phyloP scores from a whole-genome alignment of 2,797 vertebrate genomes.

The Aulostomus chinensis region DNA sequence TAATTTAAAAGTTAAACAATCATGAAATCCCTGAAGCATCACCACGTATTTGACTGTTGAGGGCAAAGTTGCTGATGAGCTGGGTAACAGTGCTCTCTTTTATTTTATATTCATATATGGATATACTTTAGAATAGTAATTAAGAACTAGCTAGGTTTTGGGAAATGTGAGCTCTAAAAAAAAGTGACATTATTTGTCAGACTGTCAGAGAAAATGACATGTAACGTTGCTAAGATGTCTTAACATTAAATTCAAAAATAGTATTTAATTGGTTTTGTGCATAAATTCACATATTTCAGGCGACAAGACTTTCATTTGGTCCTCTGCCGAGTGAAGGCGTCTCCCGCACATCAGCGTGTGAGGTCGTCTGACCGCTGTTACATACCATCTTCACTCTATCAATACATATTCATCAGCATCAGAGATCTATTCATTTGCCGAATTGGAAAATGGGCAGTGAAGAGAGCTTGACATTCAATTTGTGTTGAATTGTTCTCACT shows the following conservation, averaged over 20 bases:
- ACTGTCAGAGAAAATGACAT: not conserved
- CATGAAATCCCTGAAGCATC: conserved; percentile 52
- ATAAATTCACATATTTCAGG: conserved; percentile 1
- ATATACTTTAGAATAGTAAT: conserved; percentile 25
- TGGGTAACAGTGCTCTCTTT: conserved; percentile 8
- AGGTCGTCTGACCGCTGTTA: conserved; percentile 27
- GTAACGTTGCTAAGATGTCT: too few relatives aligned
- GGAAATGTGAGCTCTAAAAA: not conserved
- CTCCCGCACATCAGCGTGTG: conserved; percentile 32
- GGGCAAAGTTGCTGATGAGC: conserved; percentile 63
- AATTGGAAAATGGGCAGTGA: conserved; percentile 65
- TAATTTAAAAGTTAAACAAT: conserved; percentile 66
- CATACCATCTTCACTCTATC: conserved; percentile 55
- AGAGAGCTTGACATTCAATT: conserved; percentile 79
- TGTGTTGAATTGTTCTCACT: conserved; percentile 74
- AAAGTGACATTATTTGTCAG: not conserved
- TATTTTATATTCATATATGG: conserved; percentile 12
- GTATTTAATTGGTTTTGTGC: not conserved
- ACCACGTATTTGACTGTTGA: conserved; percentile 39
- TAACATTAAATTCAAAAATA: too few relatives aligned
- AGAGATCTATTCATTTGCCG: conserved; percentile 85
- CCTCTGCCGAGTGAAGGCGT: conserved; percentile 1
- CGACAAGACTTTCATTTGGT: conserved; percentile 24
- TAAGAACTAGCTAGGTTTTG: conserved; percentile 15
- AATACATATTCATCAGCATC: conserved; percentile 82